These are phyloP conservation scores for Stigmatopora argus DNA, from an alignment of 2,113 vertebrate species.

Conservation along the genomic window DNA sequence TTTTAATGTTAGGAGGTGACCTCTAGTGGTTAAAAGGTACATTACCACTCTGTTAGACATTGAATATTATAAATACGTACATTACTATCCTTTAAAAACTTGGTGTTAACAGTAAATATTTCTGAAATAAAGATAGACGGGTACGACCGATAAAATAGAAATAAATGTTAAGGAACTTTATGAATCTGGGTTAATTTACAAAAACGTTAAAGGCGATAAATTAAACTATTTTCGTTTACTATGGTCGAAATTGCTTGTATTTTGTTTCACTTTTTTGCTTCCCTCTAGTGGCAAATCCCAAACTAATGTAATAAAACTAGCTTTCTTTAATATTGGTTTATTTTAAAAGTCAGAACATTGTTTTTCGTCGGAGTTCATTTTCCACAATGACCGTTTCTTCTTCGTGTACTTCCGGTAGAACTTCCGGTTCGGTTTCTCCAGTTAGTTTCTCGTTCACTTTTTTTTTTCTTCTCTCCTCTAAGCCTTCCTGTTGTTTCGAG, in stretches of 20 bases:
- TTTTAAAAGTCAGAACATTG: background rate
- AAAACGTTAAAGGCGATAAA: too few relatives aligned
- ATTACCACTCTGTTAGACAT: background rate
- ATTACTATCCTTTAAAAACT: too few relatives aligned
- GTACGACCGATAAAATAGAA: too few relatives aligned
- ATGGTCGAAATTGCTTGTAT: background rate
- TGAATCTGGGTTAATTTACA: too few relatives aligned
- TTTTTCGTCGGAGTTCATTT: background rate
- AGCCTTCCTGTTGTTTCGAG: background rate
- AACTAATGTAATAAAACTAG: background rate
- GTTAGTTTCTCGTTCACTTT: background rate
- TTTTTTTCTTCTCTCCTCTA: background rate
- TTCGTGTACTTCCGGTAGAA: constrained; percentile 1
- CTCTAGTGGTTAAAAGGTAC: background rate
- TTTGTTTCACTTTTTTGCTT: background rate
- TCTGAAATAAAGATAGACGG: too few relatives aligned
- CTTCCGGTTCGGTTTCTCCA: background rate
- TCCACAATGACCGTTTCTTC: background rate
- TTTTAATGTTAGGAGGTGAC: background rate
- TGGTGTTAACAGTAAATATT: too few relatives aligned
- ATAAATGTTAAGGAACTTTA: too few relatives aligned
- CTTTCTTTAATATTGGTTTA: background rate
- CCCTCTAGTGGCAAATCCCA: background rate
- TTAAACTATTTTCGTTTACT: too few relatives aligned
- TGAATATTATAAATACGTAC: too few relatives aligned